Base-by-base conservation (phyloP, 2,888 invertebrate species). In the Drosophila meridiana region DNA sequence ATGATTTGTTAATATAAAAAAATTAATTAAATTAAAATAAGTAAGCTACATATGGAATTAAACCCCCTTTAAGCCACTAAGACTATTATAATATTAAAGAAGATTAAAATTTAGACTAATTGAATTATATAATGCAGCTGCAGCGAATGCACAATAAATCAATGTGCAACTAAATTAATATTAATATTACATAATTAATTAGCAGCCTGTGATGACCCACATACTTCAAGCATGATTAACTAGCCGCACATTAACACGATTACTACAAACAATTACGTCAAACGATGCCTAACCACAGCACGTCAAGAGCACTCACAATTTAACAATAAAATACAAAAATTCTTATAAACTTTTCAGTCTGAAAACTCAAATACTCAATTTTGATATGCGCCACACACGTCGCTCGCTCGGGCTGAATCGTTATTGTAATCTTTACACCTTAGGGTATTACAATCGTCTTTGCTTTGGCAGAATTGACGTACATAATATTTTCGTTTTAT, bases 361-460 rank as follows among this genome's bases (percentile, higher is more conserved):
- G 7, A 40, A 26, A 20, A 32, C 42, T n/a, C 40, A n/a, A 43
- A 26, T 32, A 32, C 42, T n/a, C 40, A n/a, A 43, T 42, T 34
- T 30, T 28, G 2, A 34, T 43, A 32, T 62, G 8, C 32, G 32
- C 28, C 13, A 7, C 32, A 50, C 40, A 40, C 38, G 30, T 52
- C 13, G 30, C 2, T 30, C 6, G 20, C n/a, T 8, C 13, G 11
- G 9, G n/a, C 7, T 3, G 20, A 38, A 45, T 36, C 5, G 14
- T 48, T 48, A 34, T 32, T 47, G 28, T 45, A 70, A 71, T 48
- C 50, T 13, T 5, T 45, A 9, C 47, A 47, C 63, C 48, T 34
- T 28, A 76, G 72, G 59, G 71, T 71, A 75, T 75, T 47, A 13
- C 20, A 66, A 47, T 65, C 53, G 40, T 40, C 66, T 61, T 61